Evolutionary conservation across 2,888 invertebrate genomes (phyloP), one percentile per base, ranked within the genome.

Genomic region (Oithona nana): DNA sequence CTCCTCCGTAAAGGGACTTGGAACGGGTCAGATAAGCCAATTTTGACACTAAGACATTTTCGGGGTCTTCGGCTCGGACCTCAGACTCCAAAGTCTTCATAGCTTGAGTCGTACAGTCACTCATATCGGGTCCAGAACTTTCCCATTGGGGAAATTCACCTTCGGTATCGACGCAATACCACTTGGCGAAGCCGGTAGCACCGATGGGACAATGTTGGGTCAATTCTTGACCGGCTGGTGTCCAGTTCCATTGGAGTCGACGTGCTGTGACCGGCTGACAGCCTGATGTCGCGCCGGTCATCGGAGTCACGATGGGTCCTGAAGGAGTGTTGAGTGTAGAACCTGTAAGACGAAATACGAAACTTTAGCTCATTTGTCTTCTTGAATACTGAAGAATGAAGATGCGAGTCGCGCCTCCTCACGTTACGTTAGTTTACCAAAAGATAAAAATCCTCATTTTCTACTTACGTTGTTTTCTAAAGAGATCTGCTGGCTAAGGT

Each of bases 181-280:
- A 88, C 68, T 84, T 80, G 0, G 89, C 89, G 65, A 86, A 76
- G 6, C 90, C 89, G 20, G 84, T 86, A 1, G 88, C 87, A 2
- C 89, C 89, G 6, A 85, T 88, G 0, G 93, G 93, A 73, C 93
- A 93, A 0, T 86, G 85, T 69, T 88, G 88, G 0, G 85, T 83
- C 4, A 83, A 83, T 29, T 72, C 81, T 57, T 84, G 83, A 30
- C 86, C 87, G 0, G 82, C 82, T 31, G 81, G 74, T 0, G 90
- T 90, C 80, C 85, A 84, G 73, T 88, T 88, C 90, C 90, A 90
- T 69, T 83, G 83, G 8, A 90, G 78, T 63, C 84, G 86, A 57
- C 89, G 76, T 0, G 84, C 82, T 65, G 77, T 79, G 54, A 78
- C 79, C 58, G 86, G 83, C 0, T 81, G 81, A 69, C 88, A 88